These are phyloP conservation scores for Ecdyonurus torrentis DNA, from an alignment of 2,888 invertebrate species.

Conservation along the genomic window DNA sequence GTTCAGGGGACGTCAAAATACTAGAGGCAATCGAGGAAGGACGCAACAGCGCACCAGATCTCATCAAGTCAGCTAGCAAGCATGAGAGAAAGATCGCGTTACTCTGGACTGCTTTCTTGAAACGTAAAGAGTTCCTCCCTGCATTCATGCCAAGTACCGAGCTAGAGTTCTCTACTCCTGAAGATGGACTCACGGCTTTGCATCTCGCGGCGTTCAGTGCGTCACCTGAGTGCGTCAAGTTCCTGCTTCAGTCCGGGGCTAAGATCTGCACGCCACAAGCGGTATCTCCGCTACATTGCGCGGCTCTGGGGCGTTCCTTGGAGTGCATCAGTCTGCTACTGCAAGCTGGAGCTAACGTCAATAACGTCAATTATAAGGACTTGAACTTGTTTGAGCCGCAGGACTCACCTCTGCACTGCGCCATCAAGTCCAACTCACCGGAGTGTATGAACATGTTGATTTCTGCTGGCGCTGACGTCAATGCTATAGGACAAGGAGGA, in stretches of 20 bases:
- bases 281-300: slow-evolving; percentile 73
- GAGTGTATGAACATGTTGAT: slow-evolving; percentile 63
- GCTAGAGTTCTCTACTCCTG: slow-evolving; percentile 48
- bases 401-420: slow-evolving; percentile 55
- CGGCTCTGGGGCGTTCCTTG: slow-evolving; percentile 73
- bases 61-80: slow-evolving; percentile 39
- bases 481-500: slow-evolving; percentile 50
- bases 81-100: slow-evolving; percentile 53
- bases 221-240: slow-evolving; percentile 50
- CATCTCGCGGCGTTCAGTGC: slow-evolving; percentile 66
- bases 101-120: slow-evolving; percentile 57
- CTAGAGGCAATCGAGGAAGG: slow-evolving; percentile 52
- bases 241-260: slow-evolving; percentile 46
- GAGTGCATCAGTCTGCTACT: slow-evolving; percentile 65
- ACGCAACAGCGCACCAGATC: slow-evolving; percentile 17
- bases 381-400: background rate
- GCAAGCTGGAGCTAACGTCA: slow-evolving; percentile 48
- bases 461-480: slow-evolving; percentile 55
- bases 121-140: slow-evolving; percentile 46
- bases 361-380: slow-evolving; percentile 23
- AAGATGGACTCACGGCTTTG: slow-evolving; percentile 47
- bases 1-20: slow-evolving; percentile 46
- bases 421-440: slow-evolving; percentile 67
- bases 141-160: slow-evolving; percentile 52
- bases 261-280: slow-evolving; percentile 50